A percentile compares a stretch with the other conserved stretches of the same genome.
These are phyloP conservation scores for Heliconius hermathena DNA, from an alignment of 1,140 invertebrate species.

Conservation along the genomic window DNA sequence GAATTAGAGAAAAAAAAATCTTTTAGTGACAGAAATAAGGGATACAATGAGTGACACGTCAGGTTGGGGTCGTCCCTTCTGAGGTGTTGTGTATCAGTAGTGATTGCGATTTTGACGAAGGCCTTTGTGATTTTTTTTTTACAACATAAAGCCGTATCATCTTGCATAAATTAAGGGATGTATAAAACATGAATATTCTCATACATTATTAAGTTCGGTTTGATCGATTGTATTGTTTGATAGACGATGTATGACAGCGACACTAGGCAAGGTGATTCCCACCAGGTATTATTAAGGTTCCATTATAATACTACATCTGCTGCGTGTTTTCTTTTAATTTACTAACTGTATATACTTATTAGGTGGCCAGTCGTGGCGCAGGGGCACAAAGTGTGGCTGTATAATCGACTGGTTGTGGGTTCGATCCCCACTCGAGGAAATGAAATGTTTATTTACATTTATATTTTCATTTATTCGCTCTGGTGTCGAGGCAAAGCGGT, in stretches of 20 bases:
- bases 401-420: no score
- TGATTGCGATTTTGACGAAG: conserved; percentile 75
- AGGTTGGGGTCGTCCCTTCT: conserved; percentile 72
- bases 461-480: no score
- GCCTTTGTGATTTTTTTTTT: conserved; percentile 64
- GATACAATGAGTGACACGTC: conserved; percentile 75
- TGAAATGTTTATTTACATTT: no score
- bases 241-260: background rate
- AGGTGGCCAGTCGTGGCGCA: no score
- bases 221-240: conserved; percentile 26
- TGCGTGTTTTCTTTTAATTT: conserved; percentile 9
- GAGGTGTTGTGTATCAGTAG: conserved; percentile 73
- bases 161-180: conserved; percentile 79
- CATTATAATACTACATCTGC: conserved; percentile 10
- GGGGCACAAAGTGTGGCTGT: no score
- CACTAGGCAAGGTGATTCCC: background rate
- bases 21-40: conserved; percentile 77
- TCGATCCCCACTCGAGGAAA: no score
- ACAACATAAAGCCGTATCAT: conserved; percentile 59
- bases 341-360: background rate
- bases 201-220: conserved; percentile 53
- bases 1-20: conserved; percentile 73
- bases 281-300: background rate
- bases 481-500: no score
- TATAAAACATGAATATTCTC: conserved; percentile 76